Conservation (phyloP, 2,888 invertebrate genomes). For the Uloborus plumipes region DNA sequence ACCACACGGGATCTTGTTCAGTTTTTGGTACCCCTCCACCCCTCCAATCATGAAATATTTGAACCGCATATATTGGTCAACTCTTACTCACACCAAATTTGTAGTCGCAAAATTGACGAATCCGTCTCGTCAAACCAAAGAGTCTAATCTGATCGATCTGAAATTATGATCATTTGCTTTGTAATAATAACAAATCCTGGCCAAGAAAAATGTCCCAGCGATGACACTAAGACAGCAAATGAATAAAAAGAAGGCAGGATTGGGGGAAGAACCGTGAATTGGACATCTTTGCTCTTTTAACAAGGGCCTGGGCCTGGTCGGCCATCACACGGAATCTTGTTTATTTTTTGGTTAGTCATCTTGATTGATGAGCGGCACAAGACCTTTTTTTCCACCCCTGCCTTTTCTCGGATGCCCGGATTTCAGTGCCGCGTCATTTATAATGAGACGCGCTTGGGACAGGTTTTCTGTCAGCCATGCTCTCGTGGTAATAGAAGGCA, state of each 20-base stretch:
- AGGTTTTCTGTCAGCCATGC: conserved; percentile 32
- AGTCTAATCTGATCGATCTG: too few species aligned
- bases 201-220: too few species aligned
- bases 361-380: conserved; percentile 49
- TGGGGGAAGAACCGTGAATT: conserved; percentile 9
- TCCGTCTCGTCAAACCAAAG: too few species aligned
- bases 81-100: too few species aligned
- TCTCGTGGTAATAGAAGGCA: conserved; percentile 51
- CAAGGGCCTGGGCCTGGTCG: conserved; percentile 30
- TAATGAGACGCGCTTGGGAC: conserved; percentile 54
- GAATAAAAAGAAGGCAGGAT: too few species aligned
- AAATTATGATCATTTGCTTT: too few species aligned
- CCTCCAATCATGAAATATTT: too few species aligned
- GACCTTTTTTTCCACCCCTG: conserved; percentile 10
- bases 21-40: conserved; percentile 15
- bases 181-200: too few species aligned
- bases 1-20: conserved; percentile 17
- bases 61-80: too few species aligned
- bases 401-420: conserved; percentile 49
- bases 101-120: too few species aligned
- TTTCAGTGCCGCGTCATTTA: conserved; percentile 56
- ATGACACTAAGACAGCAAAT: too few species aligned
- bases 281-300: conserved; percentile 40
- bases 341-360: conserved; percentile 56
- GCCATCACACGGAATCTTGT: conserved; percentile 22